phyloP scores from a whole-genome alignment of 2,113 vertebrate species.

The Pygoscelis adeliae region DNA sequence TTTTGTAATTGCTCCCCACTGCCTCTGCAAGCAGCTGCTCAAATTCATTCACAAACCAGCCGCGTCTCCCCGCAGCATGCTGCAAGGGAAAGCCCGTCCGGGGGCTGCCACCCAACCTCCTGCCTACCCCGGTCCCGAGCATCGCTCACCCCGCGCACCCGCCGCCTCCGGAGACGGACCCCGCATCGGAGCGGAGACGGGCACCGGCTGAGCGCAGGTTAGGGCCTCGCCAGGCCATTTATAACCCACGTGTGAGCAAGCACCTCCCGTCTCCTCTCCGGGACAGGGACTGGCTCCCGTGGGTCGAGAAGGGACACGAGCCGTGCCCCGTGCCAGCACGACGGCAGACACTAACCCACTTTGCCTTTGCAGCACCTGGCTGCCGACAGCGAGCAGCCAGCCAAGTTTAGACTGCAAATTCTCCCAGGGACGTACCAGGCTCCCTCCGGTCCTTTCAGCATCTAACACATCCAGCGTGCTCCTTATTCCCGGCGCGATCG shows the following conservation, averaged over 20 bases:
- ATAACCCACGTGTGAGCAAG: background rate
- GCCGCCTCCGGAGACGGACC: background rate
- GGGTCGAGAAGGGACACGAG: background rate
- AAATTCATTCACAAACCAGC: constrained; percentile 31
- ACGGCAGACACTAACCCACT: background rate
- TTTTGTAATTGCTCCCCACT: background rate
- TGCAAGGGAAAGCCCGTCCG: background rate
- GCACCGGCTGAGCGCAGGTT: accelerated
- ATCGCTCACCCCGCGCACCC: background rate
- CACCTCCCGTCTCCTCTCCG: background rate
- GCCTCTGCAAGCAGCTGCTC: background rate
- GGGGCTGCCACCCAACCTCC: background rate
- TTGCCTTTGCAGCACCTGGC: background rate
- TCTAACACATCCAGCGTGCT: background rate
- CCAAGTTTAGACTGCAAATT: background rate
- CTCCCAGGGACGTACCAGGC: background rate
- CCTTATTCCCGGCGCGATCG: background rate
- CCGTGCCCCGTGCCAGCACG: background rate
- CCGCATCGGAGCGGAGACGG: accelerated
- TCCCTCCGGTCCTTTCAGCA: background rate
- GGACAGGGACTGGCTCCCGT: background rate
- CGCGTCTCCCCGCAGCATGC: background rate
- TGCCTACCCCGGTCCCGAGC: accelerated
- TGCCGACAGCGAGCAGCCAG: background rate
- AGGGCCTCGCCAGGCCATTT: background rate